A percentile compares a stretch with the other conserved stretches of the same genome.
phyloP scores from a whole-genome alignment of 2,797 vertebrate genomes.

The Syncerus caffer region DNA sequence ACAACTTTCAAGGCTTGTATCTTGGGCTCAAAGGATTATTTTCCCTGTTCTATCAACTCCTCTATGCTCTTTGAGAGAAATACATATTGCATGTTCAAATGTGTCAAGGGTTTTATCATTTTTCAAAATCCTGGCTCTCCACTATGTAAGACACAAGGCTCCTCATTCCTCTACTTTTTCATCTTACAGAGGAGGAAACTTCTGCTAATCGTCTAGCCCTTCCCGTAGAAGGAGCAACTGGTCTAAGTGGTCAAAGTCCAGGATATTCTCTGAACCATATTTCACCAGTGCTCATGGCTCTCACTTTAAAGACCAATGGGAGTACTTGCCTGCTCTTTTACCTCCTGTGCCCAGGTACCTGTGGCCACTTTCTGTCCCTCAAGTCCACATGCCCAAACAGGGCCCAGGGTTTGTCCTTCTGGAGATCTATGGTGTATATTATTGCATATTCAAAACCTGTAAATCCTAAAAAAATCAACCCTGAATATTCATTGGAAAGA shows the following conservation, averaged over 20 bases:
- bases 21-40: not conserved
- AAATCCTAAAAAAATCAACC: not conserved
- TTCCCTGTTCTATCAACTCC: not conserved
- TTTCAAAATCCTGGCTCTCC: not conserved
- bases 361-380: not conserved
- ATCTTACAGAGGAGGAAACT: not conserved
- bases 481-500: not conserved
- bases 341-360: not conserved
- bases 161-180: not conserved
- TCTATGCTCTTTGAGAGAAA: not conserved
- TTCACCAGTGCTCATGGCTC: not conserved
- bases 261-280: not conserved
- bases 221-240: no score
- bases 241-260: not conserved
- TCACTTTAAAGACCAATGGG: not conserved
- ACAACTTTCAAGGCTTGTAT: slow-evolving; percentile 1
- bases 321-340: not conserved
- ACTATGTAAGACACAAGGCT: not conserved
- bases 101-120: not conserved
- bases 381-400: not conserved
- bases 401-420: not conserved
- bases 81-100: not conserved
- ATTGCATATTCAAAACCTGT: not conserved
- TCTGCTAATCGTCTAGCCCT: not conserved
- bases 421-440: not conserved